phyloP scores from a whole-genome alignment of 2,113 vertebrate species.

The Corythaeola cristata region DNA sequence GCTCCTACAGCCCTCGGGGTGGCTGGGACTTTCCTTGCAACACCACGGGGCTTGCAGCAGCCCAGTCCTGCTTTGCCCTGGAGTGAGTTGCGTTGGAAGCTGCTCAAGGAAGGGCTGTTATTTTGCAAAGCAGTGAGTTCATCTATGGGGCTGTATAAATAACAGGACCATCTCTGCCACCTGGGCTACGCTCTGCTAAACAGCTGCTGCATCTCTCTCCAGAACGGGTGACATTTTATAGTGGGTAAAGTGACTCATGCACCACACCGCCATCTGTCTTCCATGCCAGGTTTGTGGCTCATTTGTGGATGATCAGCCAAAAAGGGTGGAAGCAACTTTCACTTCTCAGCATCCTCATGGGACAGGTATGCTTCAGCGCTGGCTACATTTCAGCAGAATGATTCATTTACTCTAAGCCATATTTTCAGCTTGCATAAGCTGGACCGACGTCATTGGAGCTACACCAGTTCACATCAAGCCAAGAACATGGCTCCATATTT shows the following conservation, averaged over 20 bases:
- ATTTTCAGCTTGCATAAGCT: neutral
- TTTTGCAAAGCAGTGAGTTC: neutral
- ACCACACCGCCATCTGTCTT: neutral
- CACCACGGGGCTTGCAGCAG: fast-evolving
- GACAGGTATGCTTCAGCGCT: neutral
- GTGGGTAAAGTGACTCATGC: neutral
- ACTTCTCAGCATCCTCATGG: neutral
- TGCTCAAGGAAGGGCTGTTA: neutral
- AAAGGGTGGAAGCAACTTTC: neutral
- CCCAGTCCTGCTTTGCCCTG: neutral
- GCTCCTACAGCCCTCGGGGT: neutral
- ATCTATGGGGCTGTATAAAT: neutral
- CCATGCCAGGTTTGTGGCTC: neutral
- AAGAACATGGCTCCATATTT: fast-evolving
- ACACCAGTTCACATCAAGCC: neutral
- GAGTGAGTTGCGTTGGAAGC: neutral
- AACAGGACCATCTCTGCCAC: neutral
- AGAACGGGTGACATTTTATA: neutral
- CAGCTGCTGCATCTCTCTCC: neutral
- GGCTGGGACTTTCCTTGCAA: neutral
- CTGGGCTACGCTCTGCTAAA: neutral
- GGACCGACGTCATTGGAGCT: neutral
- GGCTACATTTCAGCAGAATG: neutral
- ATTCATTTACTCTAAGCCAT: neutral
- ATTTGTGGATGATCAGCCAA: neutral